A percentile compares a stretch with the other conserved stretches of the same genome.
Evolutionary conservation across 1,140 invertebrate species (phyloP).

Genomic region (Achatina immaculata): DNA sequence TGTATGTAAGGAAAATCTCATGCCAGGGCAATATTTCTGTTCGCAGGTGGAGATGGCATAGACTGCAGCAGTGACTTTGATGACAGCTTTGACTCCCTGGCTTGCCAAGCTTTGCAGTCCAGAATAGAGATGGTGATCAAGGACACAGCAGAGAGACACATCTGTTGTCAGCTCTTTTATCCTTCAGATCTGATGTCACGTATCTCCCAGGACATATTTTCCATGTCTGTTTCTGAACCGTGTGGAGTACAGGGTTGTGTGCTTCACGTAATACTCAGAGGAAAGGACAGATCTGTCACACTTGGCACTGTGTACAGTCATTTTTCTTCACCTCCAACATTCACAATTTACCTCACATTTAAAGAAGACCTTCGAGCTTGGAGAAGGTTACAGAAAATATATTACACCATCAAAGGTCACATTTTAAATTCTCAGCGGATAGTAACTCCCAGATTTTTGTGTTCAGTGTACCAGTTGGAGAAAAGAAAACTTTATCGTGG

Average conservation of each 20-base stretch:
- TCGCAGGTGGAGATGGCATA: too few species aligned
- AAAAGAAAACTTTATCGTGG: constrained; percentile 29
- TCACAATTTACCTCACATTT: constrained; percentile 35
- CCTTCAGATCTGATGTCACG: constrained; percentile 16
- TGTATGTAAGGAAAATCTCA: too few species aligned
- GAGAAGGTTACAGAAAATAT: constrained; percentile 32
- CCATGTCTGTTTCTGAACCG: constrained; percentile 30
- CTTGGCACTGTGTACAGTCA: constrained; percentile 21
- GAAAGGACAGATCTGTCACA: constrained; percentile 6
- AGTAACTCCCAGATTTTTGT: constrained; percentile 14
- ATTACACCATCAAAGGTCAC: constrained; percentile 23
- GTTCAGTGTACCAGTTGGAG: constrained; percentile 36
- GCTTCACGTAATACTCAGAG: constrained; percentile 10
- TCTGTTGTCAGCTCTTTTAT: constrained; percentile 19
- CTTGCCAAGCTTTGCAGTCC: neutral
- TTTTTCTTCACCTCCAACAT: constrained; percentile 16
- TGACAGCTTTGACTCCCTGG: constrained; percentile 5
- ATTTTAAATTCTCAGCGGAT: constrained; percentile 27
- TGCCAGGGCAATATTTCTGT: too few species aligned
- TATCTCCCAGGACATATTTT: constrained; percentile 20
- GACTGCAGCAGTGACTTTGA: neutral
- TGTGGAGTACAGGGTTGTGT: constrained; percentile 26
- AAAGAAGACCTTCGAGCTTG: constrained; percentile 19
- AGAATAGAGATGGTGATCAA: constrained; percentile 17
- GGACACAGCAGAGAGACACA: constrained; percentile 11